Evolutionary conservation across 2,888 invertebrate species (phyloP).

Genomic region (Acanthosepion pharaonis): DNA sequence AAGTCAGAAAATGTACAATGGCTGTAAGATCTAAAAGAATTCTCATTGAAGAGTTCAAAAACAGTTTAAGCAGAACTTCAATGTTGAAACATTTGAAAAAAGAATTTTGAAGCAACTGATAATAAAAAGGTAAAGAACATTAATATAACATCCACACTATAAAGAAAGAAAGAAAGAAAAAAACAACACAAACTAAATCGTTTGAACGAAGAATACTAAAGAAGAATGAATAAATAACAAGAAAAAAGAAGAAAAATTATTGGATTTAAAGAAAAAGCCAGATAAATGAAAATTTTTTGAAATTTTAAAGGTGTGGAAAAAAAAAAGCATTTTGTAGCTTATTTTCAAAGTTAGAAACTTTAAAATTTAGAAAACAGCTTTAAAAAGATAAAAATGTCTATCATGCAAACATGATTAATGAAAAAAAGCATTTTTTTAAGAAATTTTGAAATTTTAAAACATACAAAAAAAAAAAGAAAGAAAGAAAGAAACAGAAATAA

Average conservation of each 20-base stretch:
- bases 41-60: neutral
- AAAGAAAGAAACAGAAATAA: neutral
- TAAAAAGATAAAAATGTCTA: neutral
- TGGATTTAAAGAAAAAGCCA: neutral
- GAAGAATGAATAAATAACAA: neutral
- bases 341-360: neutral
- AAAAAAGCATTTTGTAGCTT: neutral
- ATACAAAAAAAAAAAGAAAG: neutral
- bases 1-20: neutral
- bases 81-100: neutral
- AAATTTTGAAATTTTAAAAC: neutral
- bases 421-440: conserved; percentile 5
- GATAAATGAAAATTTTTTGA: neutral
- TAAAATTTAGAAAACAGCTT: neutral
- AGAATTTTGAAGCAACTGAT: conserved; percentile 10
- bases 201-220: neutral
- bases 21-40: neutral
- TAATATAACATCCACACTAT: conserved; percentile 21
- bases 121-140: neutral
- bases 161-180: neutral
- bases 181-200: neutral
- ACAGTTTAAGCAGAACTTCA: neutral
- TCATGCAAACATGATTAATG: neutral
- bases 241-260: neutral
- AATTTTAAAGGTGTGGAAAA: neutral